Conservation (phyloP, 2,113 vertebrate species). For the Catharus bicknelli region DNA sequence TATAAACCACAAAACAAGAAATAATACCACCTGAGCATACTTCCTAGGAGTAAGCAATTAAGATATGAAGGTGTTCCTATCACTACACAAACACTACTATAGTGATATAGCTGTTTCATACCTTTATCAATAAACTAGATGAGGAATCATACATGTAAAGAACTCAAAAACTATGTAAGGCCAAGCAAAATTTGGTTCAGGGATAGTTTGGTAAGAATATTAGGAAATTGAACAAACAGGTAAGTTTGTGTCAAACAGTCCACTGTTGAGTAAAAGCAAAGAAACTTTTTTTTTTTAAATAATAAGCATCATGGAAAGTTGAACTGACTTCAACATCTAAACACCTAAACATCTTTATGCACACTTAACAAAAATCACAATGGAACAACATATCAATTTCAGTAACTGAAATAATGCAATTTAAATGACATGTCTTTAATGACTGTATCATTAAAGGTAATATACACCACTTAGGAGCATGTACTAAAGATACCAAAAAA, state of each 20-base stretch:
- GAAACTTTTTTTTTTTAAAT: background rate
- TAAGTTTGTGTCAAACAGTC: background rate
- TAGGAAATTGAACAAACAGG: background rate
- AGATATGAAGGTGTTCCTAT: background rate
- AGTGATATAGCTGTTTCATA: background rate
- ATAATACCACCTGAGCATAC: background rate
- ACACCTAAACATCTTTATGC: background rate
- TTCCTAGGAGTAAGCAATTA: background rate
- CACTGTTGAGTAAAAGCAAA: background rate
- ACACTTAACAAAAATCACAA: background rate
- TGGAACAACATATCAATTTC: rapidly evolving
- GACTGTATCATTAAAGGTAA: background rate
- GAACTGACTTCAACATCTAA: background rate
- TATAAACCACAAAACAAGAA: background rate
- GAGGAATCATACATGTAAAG: background rate
- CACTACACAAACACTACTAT: background rate
- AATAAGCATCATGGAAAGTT: background rate
- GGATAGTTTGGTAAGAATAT: background rate
- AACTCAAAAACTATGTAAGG: background rate
- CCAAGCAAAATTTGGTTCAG: background rate
- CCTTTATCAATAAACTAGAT: background rate
- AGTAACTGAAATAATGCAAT: background rate
- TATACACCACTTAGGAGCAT: background rate
- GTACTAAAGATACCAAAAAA: background rate
- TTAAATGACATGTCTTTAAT: background rate